Base-by-base conservation (phyloP, 2,888 invertebrate species). In the Venustoraphidia nigricollis region DNA sequence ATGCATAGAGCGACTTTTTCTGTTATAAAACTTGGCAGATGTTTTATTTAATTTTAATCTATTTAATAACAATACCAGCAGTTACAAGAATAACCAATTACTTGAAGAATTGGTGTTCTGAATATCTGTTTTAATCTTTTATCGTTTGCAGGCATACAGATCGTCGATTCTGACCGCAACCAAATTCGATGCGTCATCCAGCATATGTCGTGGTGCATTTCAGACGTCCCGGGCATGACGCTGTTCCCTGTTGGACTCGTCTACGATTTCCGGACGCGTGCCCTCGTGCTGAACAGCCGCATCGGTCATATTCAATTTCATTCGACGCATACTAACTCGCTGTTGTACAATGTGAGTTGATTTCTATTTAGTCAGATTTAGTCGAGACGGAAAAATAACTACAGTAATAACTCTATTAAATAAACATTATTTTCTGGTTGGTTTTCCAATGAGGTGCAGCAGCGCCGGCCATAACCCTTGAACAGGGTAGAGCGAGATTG, bases 241-340 rank as follows among this genome's bases (percentile, higher is more conserved):
- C 69, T 70, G 58, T 76, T 76, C 59, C 76, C 75, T 51, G 70
- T 70, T 50, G 75, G 74, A 2, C 63, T 83, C 41, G 61, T 62
- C 10, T 68, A 71, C 44, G 84, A 86, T 66, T 77, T 80, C 3
- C 69, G 77, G 42, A 77, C 77, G 9, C 73, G 75, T 55, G 68
- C 77, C 8, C 63, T 87, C 13, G 78, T 85, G 36, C 66, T 82
- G 51, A 87, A 86, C 61, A 84, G 86, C 36, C 72, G 78, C 53
- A 71, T 76, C 1, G 87, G 87, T 10, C 80, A 83, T 56, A 65
- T 87, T 42, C 87, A 88, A 62, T 84, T 86, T 66, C 86, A 77
- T 62, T 77, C 78, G 41, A 73, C 76, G 1, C 66, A 72, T 44
- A 74, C 75, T 5, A 78, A 78, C 58, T 75, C 70, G 56, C 69